Base-by-base conservation (phyloP, 2,113 vertebrate species). In the Cheirogaleus medius region DNA sequence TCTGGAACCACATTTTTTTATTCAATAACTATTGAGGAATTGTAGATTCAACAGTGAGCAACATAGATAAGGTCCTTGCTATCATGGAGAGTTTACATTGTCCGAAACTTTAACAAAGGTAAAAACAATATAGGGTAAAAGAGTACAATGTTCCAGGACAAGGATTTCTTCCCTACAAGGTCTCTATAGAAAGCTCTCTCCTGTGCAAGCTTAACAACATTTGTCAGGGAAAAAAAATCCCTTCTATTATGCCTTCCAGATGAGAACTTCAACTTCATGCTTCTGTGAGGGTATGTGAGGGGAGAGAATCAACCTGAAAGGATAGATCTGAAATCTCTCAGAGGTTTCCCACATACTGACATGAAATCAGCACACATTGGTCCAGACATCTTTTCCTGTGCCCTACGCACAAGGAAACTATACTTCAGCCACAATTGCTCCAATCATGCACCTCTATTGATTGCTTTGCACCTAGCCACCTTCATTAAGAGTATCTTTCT, bases 121-220 rank as follows among this genome's bases (percentile, higher is more conserved):
- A 85, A 97, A 93, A 93, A 77, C 54, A 97, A 87, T 6, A 81
- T 1, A 76, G 7, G 0, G 7, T 37, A 17, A 60, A 86, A 92
- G 18, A 87, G 54, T 80, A 44, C 42, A 32, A 64, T 68, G 12
- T 76, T 97, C n/a, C 32, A 94, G 54, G 14, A 78, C 60, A 95
- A 95, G 18, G 68, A 90, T 81, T 95, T 95, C 83, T 94, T 91
- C 27, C 47, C 84, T 91, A 86, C 23, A 37, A 92, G 44, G 9
- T 91, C 42, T 91, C 34, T n/a, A 14, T 93, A 87, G 49, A 91
- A 94, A 96, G 37, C 34, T 34, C 21, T 81, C 54, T 80, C 8
- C 34, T 54, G 60, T 87, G 47, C 21, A 97, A 90, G 76, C 58
- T 37, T 90, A 60, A 0, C 66, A 94, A 93, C 42, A 91, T 25